Conservation (phyloP, 2,888 invertebrate species). For the Platycheirus albimanus region DNA sequence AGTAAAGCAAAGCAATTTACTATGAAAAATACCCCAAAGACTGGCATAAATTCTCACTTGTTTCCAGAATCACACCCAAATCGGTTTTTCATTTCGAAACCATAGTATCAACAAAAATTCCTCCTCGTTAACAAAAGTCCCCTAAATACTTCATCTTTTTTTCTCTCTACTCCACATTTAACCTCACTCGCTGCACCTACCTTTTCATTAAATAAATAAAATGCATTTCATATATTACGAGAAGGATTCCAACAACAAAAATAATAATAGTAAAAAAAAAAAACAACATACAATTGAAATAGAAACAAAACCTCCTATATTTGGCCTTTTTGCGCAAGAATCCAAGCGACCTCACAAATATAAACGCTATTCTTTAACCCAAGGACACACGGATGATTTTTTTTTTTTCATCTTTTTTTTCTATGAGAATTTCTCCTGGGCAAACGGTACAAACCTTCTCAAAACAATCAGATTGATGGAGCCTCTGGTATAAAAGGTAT, state of each 20-base stretch:
- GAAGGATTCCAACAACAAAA: slow-evolving; percentile 26
- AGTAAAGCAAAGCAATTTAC: slow-evolving; percentile 32
- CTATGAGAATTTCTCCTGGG: slow-evolving; percentile 57
- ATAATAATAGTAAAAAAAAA: slow-evolving; percentile 19
- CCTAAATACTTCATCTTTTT: slow-evolving; percentile 21
- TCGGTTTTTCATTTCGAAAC: slow-evolving; percentile 32
- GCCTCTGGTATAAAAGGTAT: slow-evolving; percentile 45
- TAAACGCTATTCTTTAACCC: slow-evolving; percentile 69
- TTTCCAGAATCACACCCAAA: slow-evolving; percentile 29
- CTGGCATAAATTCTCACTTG: slow-evolving; percentile 26
- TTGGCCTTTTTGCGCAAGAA: slow-evolving; percentile 71
- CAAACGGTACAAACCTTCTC: slow-evolving; percentile 62
- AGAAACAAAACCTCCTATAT: slow-evolving; percentile 69
- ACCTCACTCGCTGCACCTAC: slow-evolving; percentile 33
- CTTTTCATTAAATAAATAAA: slow-evolving; percentile 60
- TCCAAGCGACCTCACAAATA: slow-evolving; percentile 71
- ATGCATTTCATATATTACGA: slow-evolving; percentile 49
- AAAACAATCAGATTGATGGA: slow-evolving; percentile 71
- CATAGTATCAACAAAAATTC: slow-evolving; percentile 13
- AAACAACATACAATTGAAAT: slow-evolving; percentile 51
- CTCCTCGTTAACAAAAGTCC: slow-evolving; percentile 31
- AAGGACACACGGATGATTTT: slow-evolving; percentile 57
- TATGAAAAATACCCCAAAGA: not conserved
- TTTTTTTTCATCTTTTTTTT: slow-evolving; percentile 11
- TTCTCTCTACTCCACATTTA: slow-evolving; percentile 20